phyloP scores from a whole-genome alignment of 2,113 vertebrate species.

The Pleuronectes platessa region DNA sequence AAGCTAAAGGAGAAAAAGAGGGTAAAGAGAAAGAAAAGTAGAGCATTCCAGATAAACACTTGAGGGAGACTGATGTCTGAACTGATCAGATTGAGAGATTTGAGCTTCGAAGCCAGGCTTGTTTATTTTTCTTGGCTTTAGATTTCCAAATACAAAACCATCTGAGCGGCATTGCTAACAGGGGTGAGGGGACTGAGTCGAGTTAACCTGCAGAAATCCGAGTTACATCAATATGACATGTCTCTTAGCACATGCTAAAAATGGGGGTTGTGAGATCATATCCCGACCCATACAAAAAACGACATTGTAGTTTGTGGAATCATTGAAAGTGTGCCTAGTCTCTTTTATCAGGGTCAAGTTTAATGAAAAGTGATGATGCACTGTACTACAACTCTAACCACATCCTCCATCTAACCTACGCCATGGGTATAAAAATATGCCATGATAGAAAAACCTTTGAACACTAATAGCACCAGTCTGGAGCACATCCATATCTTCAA shows the following conservation, averaged over 20 bases:
- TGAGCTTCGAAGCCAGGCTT: slow-evolving; percentile 42
- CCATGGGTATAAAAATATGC: slow-evolving; percentile 22
- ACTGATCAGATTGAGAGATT: slow-evolving; percentile 69
- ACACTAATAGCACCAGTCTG: slow-evolving; percentile 56
- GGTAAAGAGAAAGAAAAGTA: slow-evolving; percentile 16
- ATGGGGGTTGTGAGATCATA: neutral
- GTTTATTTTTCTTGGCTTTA: slow-evolving; percentile 63
- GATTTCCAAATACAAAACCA: slow-evolving; percentile 56
- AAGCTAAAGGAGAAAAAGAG: neutral
- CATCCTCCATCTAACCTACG: slow-evolving; percentile 53
- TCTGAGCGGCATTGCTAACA: slow-evolving; percentile 18
- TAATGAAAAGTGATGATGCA: slow-evolving; percentile 34
- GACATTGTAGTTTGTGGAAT: neutral
- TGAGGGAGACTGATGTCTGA: slow-evolving; percentile 45
- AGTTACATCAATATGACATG: slow-evolving; percentile 26
- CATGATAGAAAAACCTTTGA: slow-evolving; percentile 58
- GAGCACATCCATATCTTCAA: slow-evolving; percentile 42
- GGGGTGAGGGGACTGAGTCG: accelerated
- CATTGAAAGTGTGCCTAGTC: neutral
- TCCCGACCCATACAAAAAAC: neutral
- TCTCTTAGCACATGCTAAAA: neutral
- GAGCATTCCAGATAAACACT: slow-evolving; percentile 53
- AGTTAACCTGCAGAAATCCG: slow-evolving; percentile 23
- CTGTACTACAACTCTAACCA: slow-evolving; percentile 47
- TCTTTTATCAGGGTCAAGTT: neutral